Conservation (phyloP, 2,888 invertebrate genomes). For the Piscicola geometra region DNA sequence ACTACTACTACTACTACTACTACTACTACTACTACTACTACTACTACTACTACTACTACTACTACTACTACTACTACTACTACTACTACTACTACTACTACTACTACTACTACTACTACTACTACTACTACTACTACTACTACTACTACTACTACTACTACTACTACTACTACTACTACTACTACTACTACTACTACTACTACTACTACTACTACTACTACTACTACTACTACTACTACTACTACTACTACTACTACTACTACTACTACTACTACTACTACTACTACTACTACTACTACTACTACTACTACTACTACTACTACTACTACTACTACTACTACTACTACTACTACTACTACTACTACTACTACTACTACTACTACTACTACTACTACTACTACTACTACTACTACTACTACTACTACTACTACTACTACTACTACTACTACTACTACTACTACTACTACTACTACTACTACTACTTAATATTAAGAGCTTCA, state of each 20-base stretch:
- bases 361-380: conserved; percentile 37
- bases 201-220: conserved; percentile 30
- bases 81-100: conserved; percentile 13
- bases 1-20: neutral
- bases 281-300: conserved; percentile 22
- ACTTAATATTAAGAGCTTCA: too few relatives aligned
- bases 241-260: conserved; percentile 22
- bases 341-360: conserved; percentile 37
- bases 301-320: conserved; percentile 35
- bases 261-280: conserved; percentile 21
- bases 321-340: conserved; percentile 36
- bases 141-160: conserved; percentile 12
- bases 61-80: conserved; percentile 8
- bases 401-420: conserved; percentile 32
- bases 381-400: conserved; percentile 37
- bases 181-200: conserved; percentile 30
- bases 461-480: conserved; percentile 27
- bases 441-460: conserved; percentile 35
- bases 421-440: conserved; percentile 33
- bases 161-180: conserved; percentile 30
- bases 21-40: conserved; percentile 13
- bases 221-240: conserved; percentile 26
- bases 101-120: conserved; percentile 13
- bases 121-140: neutral
- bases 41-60: conserved; percentile 18